phyloP scores from a whole-genome alignment of 2,113 vertebrate species.

The Piaya cayana region DNA sequence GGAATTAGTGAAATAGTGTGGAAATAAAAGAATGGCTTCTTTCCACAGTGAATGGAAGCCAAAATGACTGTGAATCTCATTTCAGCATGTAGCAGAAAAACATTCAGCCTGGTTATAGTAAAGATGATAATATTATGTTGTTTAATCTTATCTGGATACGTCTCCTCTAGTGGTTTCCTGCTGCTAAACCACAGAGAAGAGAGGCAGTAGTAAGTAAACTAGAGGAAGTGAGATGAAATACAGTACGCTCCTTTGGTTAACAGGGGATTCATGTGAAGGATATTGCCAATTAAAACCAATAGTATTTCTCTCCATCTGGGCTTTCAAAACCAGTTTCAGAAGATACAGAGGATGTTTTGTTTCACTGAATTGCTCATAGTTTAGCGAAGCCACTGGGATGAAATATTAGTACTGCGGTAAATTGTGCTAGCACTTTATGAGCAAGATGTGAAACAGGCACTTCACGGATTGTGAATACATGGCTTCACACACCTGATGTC shows the following conservation, averaged over 20 bases:
- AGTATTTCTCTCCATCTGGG: neutral
- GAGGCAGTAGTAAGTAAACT: constrained; percentile 37
- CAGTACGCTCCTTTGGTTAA: constrained; percentile 3
- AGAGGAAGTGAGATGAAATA: constrained; percentile 43
- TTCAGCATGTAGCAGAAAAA: constrained; percentile 35
- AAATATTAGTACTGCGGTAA: constrained; percentile 14
- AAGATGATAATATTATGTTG: constrained; percentile 57
- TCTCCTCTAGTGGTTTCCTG: constrained; percentile 63
- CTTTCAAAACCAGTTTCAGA: constrained; percentile 40
- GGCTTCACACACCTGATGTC: neutral
- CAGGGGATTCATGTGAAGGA: constrained; percentile 19
- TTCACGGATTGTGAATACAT: neutral
- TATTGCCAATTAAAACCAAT: constrained; percentile 38
- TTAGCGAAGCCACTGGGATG: constrained; percentile 10
- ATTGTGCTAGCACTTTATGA: neutral
- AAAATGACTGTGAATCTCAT: neutral
- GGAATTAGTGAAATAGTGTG: neutral
- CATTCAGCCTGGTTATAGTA: constrained; percentile 40
- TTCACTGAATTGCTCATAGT: neutral
- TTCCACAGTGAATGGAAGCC: neutral
- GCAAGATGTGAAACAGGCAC: neutral
- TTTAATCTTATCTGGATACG: constrained; percentile 55
- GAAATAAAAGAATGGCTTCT: neutral
- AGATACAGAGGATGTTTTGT: constrained; percentile 18
- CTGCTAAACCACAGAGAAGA: constrained; percentile 64